Conservation (phyloP, 2,888 invertebrate genomes). For the Parthenolecanium corni region DNA sequence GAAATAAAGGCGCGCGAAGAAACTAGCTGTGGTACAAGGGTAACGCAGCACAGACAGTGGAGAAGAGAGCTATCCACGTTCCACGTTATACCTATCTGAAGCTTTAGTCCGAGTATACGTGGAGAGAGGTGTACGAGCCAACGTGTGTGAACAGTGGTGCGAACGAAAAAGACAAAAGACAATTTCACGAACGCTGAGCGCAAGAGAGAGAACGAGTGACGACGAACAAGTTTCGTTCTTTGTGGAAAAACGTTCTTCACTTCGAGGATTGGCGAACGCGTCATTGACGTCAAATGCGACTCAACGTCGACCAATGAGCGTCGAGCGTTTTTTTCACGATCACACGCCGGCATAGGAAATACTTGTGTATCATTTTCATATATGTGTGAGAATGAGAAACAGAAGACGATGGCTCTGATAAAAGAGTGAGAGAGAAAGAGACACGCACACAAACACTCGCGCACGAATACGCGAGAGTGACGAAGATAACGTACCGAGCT, state of each 20-base stretch:
- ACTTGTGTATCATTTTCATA: background rate
- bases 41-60: too few species aligned
- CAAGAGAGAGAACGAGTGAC: background rate
- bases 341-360: constrained; percentile 25
- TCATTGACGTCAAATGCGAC: constrained; percentile 25
- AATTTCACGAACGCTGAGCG: background rate
- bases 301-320: constrained; percentile 19
- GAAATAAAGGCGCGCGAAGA: too few species aligned
- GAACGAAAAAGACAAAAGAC: background rate
- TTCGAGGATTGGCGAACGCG: constrained; percentile 9
- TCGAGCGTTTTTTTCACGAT: constrained; percentile 4
- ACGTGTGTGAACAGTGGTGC: background rate
- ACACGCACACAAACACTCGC: too few species aligned
- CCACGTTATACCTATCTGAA: too few species aligned
- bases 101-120: too few species aligned
- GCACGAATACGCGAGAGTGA: too few species aligned
- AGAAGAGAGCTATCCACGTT: too few species aligned
- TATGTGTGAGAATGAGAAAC: too few species aligned
- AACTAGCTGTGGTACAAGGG: too few species aligned
- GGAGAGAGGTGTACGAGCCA: background rate
- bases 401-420: too few species aligned
- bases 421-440: too few species aligned
- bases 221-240: constrained; percentile 10
- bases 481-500: too few species aligned
- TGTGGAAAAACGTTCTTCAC: constrained; percentile 5